Conservation (phyloP, 2,888 invertebrate genomes). For the Allacma fusca region DNA sequence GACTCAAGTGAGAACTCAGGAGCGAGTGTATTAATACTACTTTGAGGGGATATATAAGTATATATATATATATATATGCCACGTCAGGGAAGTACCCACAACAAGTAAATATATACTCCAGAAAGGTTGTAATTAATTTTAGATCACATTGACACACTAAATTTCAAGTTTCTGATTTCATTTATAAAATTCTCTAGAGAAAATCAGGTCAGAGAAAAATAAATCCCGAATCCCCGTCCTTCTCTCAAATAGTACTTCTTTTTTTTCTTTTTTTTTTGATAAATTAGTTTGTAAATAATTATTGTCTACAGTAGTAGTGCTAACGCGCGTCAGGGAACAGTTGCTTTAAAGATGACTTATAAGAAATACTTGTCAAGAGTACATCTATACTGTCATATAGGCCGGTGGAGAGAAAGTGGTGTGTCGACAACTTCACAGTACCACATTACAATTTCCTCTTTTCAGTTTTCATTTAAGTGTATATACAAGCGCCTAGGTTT, state of each 20-base stretch:
- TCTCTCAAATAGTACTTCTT: background rate
- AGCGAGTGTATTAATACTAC: too few relatives aligned
- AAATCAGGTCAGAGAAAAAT: too few relatives aligned
- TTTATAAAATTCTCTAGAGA: too few relatives aligned
- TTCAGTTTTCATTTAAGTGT: conserved; percentile 22
- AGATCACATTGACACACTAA: too few relatives aligned
- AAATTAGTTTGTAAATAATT: background rate
- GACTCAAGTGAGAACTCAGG: too few relatives aligned
- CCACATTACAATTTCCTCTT: conserved; percentile 29
- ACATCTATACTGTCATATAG: background rate
- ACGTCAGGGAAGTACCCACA: too few relatives aligned
- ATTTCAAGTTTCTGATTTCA: too few relatives aligned
- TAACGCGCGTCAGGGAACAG: conserved; percentile 6
- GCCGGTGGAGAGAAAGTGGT: conserved; percentile 35
- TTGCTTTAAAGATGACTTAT: conserved; percentile 8
- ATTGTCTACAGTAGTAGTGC: background rate
- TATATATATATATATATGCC: too few relatives aligned
- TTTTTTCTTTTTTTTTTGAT: background rate
- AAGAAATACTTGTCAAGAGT: conserved; percentile 12
- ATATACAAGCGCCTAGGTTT: background rate
- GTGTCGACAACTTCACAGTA: conserved; percentile 19
- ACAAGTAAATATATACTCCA: too few relatives aligned
- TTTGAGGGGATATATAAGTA: too few relatives aligned
- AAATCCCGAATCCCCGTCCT: too few relatives aligned
- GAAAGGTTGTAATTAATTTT: too few relatives aligned